phyloP scores from a whole-genome alignment of 2,797 vertebrate genomes.

The Neopelma chrysocephalum region DNA sequence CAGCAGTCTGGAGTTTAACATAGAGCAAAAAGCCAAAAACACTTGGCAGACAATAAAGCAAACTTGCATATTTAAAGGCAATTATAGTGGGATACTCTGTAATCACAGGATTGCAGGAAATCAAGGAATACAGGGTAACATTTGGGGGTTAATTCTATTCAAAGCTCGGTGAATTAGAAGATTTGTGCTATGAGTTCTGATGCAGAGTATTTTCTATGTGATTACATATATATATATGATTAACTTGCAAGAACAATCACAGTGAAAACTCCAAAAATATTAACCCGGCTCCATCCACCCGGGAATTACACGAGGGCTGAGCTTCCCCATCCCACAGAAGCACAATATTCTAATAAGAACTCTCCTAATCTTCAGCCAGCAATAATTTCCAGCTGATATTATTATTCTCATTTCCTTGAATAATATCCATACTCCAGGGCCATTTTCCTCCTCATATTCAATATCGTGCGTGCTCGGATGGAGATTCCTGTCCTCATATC shows the following conservation, averaged over 20 bases:
- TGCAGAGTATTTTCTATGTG: neutral
- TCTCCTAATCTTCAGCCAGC: slow-evolving; percentile 89
- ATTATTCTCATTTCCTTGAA: slow-evolving; percentile 96
- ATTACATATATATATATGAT: neutral
- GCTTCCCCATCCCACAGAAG: slow-evolving; percentile 44
- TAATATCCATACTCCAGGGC: slow-evolving; percentile 90
- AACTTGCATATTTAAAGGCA: slow-evolving; percentile 12
- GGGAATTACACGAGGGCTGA: slow-evolving; percentile 49
- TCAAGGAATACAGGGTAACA: neutral
- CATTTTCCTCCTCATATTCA: slow-evolving; percentile 88
- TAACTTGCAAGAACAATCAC: slow-evolving; percentile 25
- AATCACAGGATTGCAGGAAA: neutral
- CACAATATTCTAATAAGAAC: slow-evolving; percentile 81
- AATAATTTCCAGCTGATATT: slow-evolving; percentile 89
- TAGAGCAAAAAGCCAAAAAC: slow-evolving; percentile 7
- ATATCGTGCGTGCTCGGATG: slow-evolving; percentile 82
- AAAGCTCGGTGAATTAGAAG: neutral
- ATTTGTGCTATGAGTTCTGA: neutral
- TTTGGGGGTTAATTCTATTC: slow-evolving; percentile 3
- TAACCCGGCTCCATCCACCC: slow-evolving; percentile 41
- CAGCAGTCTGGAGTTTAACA: neutral
- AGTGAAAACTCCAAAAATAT: neutral
- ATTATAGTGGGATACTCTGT: neutral
- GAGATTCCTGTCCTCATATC: slow-evolving; percentile 90
- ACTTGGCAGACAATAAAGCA: neutral